These are phyloP conservation scores for Grammatotria lemairii DNA, from an alignment of 2,113 vertebrate species.

Conservation along the genomic window DNA sequence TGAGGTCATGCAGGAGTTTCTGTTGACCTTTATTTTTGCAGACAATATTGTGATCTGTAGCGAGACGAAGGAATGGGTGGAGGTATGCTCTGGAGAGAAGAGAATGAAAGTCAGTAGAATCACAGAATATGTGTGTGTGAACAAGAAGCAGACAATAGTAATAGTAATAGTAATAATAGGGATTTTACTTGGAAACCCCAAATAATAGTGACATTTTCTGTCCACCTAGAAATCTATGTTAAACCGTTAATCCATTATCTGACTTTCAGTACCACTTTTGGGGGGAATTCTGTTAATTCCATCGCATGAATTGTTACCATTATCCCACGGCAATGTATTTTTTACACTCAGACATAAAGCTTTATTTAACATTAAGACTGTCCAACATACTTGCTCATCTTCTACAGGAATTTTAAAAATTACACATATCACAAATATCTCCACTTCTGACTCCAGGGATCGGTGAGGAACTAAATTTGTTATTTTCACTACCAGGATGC, in stretches of 20 bases:
- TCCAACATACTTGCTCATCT: not conserved
- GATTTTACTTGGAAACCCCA: slow-evolving; percentile 29
- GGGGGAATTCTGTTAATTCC: not conserved
- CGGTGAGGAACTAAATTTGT: not conserved
- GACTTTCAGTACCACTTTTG: slow-evolving; percentile 45
- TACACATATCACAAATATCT: not conserved
- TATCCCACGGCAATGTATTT: not conserved
- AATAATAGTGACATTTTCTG: slow-evolving; percentile 17
- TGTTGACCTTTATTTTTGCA: not conserved
- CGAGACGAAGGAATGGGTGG: not conserved
- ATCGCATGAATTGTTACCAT: not conserved
- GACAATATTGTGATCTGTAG: not conserved
- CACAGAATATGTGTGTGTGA: not conserved
- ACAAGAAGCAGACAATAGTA: not conserved
- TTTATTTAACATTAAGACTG: not conserved
- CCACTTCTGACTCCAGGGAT: not conserved
- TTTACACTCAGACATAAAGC: not conserved
- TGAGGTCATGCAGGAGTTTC: not conserved
- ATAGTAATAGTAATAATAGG: no score
- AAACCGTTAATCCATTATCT: slow-evolving; percentile 41
- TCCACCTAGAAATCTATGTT: slow-evolving; percentile 30
- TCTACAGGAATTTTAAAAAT: not conserved
- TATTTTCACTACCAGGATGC: not conserved
- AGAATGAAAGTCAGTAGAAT: not conserved
- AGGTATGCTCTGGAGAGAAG: not conserved